These are phyloP conservation scores for Tympanuchus pallidicinctus DNA, from an alignment of 2,113 vertebrate species.

Conservation along the genomic window DNA sequence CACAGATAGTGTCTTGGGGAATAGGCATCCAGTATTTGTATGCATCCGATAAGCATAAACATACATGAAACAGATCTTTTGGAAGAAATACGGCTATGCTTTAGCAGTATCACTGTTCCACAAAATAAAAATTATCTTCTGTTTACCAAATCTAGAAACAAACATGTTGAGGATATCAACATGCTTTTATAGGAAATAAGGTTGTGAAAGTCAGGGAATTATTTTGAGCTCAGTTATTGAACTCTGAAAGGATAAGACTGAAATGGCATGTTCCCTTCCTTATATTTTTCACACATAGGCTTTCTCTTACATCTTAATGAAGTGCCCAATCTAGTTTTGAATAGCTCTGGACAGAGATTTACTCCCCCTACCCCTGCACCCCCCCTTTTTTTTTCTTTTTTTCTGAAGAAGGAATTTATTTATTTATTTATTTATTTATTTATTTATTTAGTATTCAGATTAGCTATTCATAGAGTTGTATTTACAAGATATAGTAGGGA, in stretches of 20 bases:
- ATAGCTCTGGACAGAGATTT: neutral
- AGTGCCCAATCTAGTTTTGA: neutral
- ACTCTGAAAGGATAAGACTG: neutral
- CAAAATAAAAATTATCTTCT: neutral
- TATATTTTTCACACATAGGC: neutral
- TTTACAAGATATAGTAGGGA: neutral
- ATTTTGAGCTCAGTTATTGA: neutral
- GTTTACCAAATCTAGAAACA: neutral
- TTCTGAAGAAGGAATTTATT: neutral
- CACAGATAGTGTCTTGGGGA: neutral
- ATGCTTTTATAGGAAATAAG: neutral
- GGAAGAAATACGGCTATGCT: neutral
- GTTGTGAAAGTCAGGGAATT: neutral
- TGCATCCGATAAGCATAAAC: neutral
- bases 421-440: neutral
- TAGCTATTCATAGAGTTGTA: neutral
- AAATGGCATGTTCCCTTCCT: neutral
- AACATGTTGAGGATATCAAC: neutral
- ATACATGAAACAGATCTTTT: neutral
- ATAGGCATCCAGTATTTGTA: neutral
- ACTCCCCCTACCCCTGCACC: no score
- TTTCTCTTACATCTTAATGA: neutral
- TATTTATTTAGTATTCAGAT: neutral
- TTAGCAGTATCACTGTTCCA: neutral
- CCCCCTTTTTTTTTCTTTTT: neutral